phyloP scores from a whole-genome alignment of 2,888 invertebrate species.

The Acanthosoma haemorrhoidale region DNA sequence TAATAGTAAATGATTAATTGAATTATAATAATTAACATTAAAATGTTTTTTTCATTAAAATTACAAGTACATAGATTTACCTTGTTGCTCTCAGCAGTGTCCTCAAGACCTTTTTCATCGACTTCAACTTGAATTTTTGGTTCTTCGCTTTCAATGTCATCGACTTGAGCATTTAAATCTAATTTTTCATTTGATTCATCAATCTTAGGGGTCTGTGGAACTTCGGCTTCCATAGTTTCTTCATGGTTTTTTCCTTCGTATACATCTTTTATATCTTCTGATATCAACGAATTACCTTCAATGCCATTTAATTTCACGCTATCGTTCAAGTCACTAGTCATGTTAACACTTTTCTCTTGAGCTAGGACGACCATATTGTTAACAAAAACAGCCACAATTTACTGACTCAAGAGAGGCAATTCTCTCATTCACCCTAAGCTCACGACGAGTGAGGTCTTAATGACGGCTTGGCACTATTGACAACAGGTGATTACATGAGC shows the following conservation, averaged over 20 bases:
- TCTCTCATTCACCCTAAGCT: background rate
- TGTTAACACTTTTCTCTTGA: background rate
- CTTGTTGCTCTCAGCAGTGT: background rate
- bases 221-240: no score
- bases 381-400: background rate
- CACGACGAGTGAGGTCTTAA: background rate
- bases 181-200: background rate
- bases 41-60: no score
- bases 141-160: background rate
- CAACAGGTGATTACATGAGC: slow-evolving; percentile 2
- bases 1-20: no score
- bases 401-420: background rate
- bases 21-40: no score
- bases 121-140: background rate
- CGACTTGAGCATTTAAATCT: background rate
- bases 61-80: background rate
- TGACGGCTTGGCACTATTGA: slow-evolving; percentile 6
- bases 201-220: background rate
- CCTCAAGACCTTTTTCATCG: background rate
- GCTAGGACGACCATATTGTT: background rate
- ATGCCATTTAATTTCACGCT: background rate
- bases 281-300: background rate
- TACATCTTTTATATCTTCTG: background rate
- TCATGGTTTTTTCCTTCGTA: no score
- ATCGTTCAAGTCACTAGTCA: background rate